These are phyloP conservation scores for Dryococelus australis DNA, from an alignment of 2,888 invertebrate genomes.

Conservation along the genomic window DNA sequence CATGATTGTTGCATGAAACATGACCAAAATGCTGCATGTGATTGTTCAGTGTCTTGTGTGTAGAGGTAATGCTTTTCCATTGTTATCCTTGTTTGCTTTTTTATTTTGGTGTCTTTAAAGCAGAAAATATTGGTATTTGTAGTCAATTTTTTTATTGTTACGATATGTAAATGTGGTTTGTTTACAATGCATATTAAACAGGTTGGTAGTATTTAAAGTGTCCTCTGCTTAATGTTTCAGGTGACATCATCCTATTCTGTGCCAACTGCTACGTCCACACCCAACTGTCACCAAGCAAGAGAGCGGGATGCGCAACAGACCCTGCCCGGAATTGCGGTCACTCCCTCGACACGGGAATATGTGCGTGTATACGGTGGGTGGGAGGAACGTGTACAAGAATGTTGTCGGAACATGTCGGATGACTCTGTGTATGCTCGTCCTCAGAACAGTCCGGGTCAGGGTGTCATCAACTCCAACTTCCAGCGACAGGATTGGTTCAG, in stretches of 20 bases:
- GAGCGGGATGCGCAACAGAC: not conserved
- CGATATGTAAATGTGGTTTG: too few relatives aligned
- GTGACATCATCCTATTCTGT: constrained; percentile 55
- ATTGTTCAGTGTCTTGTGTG: too few relatives aligned
- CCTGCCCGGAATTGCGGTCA: constrained; percentile 7
- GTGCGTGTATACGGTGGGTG: constrained; percentile 70
- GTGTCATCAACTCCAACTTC: constrained; percentile 56
- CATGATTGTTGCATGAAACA: too few relatives aligned
- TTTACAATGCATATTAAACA: too few relatives aligned
- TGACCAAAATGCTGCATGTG: too few relatives aligned
- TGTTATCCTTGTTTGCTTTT: too few relatives aligned
- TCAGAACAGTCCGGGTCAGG: constrained; percentile 38
- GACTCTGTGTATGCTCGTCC: constrained; percentile 47
- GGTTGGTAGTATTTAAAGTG: too few relatives aligned
- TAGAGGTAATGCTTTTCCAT: too few relatives aligned
- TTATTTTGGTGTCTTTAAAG: too few relatives aligned
- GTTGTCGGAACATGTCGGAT: constrained; percentile 46
- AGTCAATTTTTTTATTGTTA: too few relatives aligned
- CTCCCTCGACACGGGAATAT: constrained; percentile 63
- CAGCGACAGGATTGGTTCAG: constrained; percentile 63
- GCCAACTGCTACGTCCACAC: constrained; percentile 60
- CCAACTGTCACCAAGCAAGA: constrained; percentile 24
- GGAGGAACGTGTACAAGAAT: constrained; percentile 61
- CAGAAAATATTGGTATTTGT: too few relatives aligned
- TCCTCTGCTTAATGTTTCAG: constrained; percentile 37